These are phyloP conservation scores for Synergus umbraculus DNA, from an alignment of 2,888 invertebrate genomes.

Conservation along the genomic window DNA sequence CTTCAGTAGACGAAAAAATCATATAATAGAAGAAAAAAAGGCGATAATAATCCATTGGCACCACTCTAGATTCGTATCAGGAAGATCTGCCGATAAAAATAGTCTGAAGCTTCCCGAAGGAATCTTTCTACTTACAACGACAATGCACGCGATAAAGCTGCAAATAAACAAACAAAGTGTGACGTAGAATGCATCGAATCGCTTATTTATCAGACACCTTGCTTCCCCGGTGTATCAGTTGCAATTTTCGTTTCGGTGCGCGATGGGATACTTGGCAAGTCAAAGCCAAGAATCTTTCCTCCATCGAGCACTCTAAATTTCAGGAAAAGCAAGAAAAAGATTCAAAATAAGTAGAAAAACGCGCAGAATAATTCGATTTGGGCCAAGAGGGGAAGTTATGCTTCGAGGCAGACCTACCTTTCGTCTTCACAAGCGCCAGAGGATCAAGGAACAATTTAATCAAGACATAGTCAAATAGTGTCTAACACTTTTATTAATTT, in stretches of 20 bases:
- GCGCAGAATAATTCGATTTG: background rate
- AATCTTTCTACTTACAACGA: conserved; percentile 4
- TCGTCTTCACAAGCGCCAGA: conserved; percentile 13
- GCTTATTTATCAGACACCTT: background rate
- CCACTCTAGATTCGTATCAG: background rate
- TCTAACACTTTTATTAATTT: background rate
- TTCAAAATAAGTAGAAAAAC: background rate
- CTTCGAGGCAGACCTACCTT: conserved; percentile 21
- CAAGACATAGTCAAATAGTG: background rate
- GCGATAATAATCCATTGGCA: background rate
- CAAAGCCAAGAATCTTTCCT: background rate
- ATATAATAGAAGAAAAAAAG: background rate
- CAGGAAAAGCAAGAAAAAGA: background rate
- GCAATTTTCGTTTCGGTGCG: background rate
- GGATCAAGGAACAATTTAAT: conserved; percentile 23
- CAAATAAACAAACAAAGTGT: conserved; percentile 20
- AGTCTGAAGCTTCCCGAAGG: background rate
- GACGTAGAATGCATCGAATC: background rate
- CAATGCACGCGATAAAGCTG: background rate
- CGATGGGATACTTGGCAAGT: conserved; percentile 5
- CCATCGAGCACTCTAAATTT: background rate
- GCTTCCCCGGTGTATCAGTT: background rate
- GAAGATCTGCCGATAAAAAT: background rate
- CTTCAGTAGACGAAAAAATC: background rate
- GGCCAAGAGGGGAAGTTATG: conserved; percentile 7